Base-by-base conservation (phyloP, 2,888 invertebrate species). In the Acanthosoma haemorrhoidale region DNA sequence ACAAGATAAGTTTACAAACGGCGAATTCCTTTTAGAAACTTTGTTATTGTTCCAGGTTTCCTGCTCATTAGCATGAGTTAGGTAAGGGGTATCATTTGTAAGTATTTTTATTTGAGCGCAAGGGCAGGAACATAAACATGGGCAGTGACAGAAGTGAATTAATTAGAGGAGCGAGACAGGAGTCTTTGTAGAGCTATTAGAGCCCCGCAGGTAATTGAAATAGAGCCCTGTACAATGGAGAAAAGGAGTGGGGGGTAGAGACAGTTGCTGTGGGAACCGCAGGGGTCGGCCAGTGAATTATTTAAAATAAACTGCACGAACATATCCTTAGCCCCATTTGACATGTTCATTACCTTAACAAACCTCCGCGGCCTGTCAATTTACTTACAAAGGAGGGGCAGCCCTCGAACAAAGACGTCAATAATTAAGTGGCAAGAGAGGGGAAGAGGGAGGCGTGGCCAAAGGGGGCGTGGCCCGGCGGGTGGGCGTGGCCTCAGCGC, bases 301-400 rank as follows among this genome's bases (percentile, higher is more conserved):
- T 64, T 64, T 64, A 64, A 31, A 64, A 39, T 64, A 64, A 64
- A 64, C 64, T 41, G 64, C 36, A 34, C 36, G 64, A 64, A 36
- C 61, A 61, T 61, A 36, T 34, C 51, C 51, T 51, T 36, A 61
- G 38, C 39, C n/a, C 16, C 64, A 29, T 34, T 36, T 70, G 70
- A 70, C 70, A 70, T 70, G 70, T 70, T 70, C 70, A 70, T 70
- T 70, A 70, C 57, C 34, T 58, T 70, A 70, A 72, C 70, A 70
- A 72, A 43, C 72, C 68, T 36, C 51, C 29, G 57, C 67, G 32
- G 36, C n/a, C 61, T 72, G 72, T 72, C 72, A 72, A 72, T 72
- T 72, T 68, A 71, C 57, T 29, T 58, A 21, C 21, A 58, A 25
- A 59, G 68, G 38, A 39, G 51, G 38, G 51, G 64, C 29, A 39